A percentile compares a stretch with the other conserved stretches of the same genome.
phyloP scores from a whole-genome alignment of 2,888 invertebrate genomes.

The Coleophora flavipennella region DNA sequence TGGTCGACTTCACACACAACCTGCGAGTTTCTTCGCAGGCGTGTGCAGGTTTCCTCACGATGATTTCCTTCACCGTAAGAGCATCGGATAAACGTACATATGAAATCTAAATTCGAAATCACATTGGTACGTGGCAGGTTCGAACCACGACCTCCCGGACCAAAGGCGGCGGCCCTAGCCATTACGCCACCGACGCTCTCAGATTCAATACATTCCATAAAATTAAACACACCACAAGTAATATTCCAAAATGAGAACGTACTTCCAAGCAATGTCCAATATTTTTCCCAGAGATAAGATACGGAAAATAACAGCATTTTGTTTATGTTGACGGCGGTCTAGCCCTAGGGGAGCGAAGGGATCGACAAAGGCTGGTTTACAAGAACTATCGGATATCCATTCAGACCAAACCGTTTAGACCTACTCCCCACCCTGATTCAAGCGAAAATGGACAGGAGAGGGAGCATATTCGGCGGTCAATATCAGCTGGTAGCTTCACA shows the following conservation, averaged over 20 bases:
- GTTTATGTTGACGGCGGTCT: conserved; percentile 61
- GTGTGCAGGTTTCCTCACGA: too few species aligned
- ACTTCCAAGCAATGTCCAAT: conserved; percentile 36
- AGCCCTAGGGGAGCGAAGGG: conserved; percentile 35
- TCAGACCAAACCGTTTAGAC: conserved; percentile 23
- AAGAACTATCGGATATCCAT: conserved; percentile 35
- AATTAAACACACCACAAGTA: neutral
- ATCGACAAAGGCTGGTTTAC: conserved; percentile 34
- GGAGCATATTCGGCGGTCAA: conserved; percentile 15
- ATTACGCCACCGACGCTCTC: too few species aligned
- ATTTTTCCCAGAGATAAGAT: conserved; percentile 56
- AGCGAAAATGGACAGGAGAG: conserved; percentile 9
- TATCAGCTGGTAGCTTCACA: conserved; percentile 25
- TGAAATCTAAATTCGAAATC: too few species aligned
- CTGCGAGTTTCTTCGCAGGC: too few species aligned
- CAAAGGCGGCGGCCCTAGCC: too few species aligned
- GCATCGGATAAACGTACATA: too few species aligned
- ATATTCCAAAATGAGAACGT: conserved; percentile 33
- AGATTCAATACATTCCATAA: too few species aligned
- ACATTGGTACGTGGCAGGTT: too few species aligned
- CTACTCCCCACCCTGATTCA: conserved; percentile 14
- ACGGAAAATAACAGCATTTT: conserved; percentile 59
- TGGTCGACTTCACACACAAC: too few species aligned
- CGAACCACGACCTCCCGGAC: too few species aligned
- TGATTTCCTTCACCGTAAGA: too few species aligned